Evolutionary conservation across 2,113 vertebrate species (phyloP), one percentile per base, ranked within the genome.

Genomic region (Leptodactylus fuscus): DNA sequence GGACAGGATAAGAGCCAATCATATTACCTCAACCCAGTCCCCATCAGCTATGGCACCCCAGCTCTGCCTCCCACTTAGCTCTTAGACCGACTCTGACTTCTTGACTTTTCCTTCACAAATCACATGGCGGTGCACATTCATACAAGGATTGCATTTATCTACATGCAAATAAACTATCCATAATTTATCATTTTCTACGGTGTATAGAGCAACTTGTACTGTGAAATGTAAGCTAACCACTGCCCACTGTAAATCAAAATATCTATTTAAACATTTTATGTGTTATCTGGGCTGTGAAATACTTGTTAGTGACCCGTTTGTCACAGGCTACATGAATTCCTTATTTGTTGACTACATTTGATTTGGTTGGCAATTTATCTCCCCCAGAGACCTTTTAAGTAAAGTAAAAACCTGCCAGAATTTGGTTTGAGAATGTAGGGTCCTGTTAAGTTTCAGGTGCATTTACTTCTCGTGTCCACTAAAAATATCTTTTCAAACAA

Each of bases 381-480:
- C 53, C 36, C 18, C 75, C 34, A 1, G 48, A 55, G 76, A n/a
- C 53, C 34, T n/a, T 58, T 38, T 27, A 41, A 48, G 34, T 41
- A 9, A 58, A 41, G 51, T 60, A 79, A 79, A n/a, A 34, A 60
- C 51, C 76, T 78, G 76, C 22, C 51, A 78, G 49, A 24, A 36
- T 24, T 36, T 10, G 51, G 65, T 34, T 18, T 69, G 34, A 41
- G 12, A 79, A 24, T 9, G 32, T n/a, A 22, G 20, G 27, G 36
- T 60, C n/a, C 51, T 79, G 51, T 60, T n/a, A 34, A n/a, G 60
- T 41, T 41, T 60, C 76, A 79, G 76, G 76, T 79, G 46, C 32
- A 51, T 77, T 24, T 38, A 22, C 20, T 77, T 29, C 49, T 13
- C 10, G 38, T 34, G 5, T 79, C 34, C 18, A 24, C 29, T 79